Evolutionary conservation across 2,888 invertebrate genomes (phyloP), one percentile per base, ranked within the genome.

Genomic region (Volucella bombylans): DNA sequence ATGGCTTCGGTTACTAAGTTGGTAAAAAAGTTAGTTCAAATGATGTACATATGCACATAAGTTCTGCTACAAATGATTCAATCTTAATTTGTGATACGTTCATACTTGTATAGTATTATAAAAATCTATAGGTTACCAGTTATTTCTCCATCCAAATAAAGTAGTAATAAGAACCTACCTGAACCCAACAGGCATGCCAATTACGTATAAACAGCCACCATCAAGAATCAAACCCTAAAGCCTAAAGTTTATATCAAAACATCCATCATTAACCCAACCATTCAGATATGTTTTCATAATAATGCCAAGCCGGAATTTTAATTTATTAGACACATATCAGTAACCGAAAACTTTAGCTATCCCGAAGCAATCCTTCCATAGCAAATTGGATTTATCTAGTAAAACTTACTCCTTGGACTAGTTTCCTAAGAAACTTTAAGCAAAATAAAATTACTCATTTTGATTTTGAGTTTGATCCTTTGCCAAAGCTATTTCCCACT

Each of bases 361-460:
- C 10, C 47, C 6, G 14, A 39, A 1, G 11, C 10, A 23, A 18
- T 23, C 1, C 15, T 14, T 50, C 8, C 4, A 4, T n/a, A 15
- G 8, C 23, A 11, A 23, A 41, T 8, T 49, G 18, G 10, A 49
- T 23, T 10, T 9, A 54, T 8, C 11, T 15, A 1, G 67, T 43
- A 47, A 65, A 76, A 76, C 68, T 69, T 65, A 47, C 47, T 81
- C 68, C 62, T 74, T 62, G 61, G 10, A 62, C 23, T 41, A 68
- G 41, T 69, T 77, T 49, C 6, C 11, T 50, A 43, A 14, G 41
- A 45, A 14, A n/a, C 65, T 54, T 31, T 31, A 39, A 47, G 45
- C 45, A 49, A 77, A 78, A 73, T 68, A 64, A 72, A 78, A 79
- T 82, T 69, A 82, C 68, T 82, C 82, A 73, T 79, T 68, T 54